These are phyloP conservation scores for Romanogobio albipinnatus DNA, from an alignment of 2,113 vertebrate genomes.

Conservation along the genomic window DNA sequence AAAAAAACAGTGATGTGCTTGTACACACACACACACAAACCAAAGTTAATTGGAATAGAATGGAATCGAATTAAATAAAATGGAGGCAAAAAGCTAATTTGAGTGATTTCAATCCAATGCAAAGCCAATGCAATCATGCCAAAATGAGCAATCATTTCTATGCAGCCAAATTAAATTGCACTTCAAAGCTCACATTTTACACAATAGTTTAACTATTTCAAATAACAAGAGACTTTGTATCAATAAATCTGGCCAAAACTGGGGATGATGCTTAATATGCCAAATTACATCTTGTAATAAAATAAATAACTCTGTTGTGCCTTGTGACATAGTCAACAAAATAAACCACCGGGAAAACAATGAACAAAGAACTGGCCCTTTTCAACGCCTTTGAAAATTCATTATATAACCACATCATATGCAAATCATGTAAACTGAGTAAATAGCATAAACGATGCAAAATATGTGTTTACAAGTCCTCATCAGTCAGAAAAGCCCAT, in stretches of 20 bases:
- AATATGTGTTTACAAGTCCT: constrained; percentile 28
- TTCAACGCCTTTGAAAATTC: not conserved
- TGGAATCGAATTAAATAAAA: not conserved
- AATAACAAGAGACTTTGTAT: not conserved
- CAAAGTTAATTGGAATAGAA: too few species aligned
- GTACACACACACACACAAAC: too few species aligned
- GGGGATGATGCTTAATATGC: not conserved
- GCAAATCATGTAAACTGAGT: constrained; percentile 3
- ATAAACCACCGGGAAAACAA: not conserved
- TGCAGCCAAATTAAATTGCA: not conserved
- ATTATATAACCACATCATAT: constrained; percentile 20
- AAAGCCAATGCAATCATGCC: not conserved
- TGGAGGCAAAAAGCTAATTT: not conserved
- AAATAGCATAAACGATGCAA: constrained; percentile 32
- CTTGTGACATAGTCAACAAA: not conserved
- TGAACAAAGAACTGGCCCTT: not conserved
- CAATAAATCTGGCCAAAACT: constrained; percentile 1
- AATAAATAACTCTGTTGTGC: not conserved
- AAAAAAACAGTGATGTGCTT: not conserved
- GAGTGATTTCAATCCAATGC: not conserved
- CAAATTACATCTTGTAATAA: not conserved
- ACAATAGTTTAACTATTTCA: not conserved
- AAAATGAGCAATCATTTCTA: not conserved
- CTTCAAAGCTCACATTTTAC: not conserved
- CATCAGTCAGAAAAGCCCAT: constrained; percentile 38